phyloP scores from a whole-genome alignment of 2,113 vertebrate species.

The Albula goreensis region DNA sequence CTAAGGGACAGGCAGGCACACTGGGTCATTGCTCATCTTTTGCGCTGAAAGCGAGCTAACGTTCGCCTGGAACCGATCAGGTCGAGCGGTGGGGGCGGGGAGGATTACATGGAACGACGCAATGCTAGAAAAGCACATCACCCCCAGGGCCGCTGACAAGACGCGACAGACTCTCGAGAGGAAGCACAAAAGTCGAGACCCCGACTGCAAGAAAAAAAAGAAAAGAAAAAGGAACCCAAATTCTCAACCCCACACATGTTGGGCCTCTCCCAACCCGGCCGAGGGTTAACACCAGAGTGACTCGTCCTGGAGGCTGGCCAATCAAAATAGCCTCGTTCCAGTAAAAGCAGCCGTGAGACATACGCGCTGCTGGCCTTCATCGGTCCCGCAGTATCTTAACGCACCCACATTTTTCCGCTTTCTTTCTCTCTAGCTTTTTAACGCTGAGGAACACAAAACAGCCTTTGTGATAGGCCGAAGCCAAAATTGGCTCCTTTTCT shows the following conservation, averaged over 20 bases:
- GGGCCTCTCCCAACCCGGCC: slow-evolving; percentile 50
- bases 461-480: slow-evolving; percentile 44
- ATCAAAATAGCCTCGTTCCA: slow-evolving; percentile 63
- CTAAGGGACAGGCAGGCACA: too few species aligned
- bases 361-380: slow-evolving; percentile 50
- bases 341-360: slow-evolving; percentile 61
- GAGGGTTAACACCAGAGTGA: slow-evolving; percentile 40
- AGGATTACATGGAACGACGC: neutral
- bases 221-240: too few species aligned
- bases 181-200: neutral
- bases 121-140: slow-evolving; percentile 30
- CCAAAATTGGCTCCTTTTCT: slow-evolving; percentile 46
- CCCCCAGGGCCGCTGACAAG: slow-evolving; percentile 30
- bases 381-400: slow-evolving; percentile 47
- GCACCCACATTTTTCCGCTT: neutral
- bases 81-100: neutral
- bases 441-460: slow-evolving; percentile 42
- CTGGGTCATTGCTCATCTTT: neutral
- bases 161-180: slow-evolving; percentile 18
- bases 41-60: neutral
- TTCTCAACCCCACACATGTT: slow-evolving; percentile 41
- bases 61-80: neutral
- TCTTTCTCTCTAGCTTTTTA: slow-evolving; percentile 25
- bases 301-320: slow-evolving; percentile 61
- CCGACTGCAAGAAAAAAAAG: slow-evolving; percentile 11